These are phyloP conservation scores for Diaprepes abbreviatus DNA, from an alignment of 2,888 invertebrate species.

Conservation along the genomic window DNA sequence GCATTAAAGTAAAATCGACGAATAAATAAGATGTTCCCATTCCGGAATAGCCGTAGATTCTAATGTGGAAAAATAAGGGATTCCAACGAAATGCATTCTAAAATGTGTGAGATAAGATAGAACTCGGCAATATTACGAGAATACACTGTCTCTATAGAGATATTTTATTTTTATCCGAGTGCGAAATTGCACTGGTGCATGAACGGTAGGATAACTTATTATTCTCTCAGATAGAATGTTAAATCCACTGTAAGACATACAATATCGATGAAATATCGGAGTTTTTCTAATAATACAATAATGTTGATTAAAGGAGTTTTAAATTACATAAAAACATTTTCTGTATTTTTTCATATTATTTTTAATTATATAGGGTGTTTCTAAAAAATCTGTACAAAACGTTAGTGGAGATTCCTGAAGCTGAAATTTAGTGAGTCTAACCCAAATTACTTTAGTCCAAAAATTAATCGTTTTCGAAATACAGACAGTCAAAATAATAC, in stretches of 20 bases:
- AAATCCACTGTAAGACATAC: not conserved
- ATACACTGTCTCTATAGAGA: conserved; percentile 11
- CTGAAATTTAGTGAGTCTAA: no score
- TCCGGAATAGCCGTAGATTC: not conserved
- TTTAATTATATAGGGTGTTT: no score
- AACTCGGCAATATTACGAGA: conserved; percentile 15
- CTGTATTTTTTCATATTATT: no score
- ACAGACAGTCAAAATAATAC: no score
- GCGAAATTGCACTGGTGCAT: conserved; percentile 7
- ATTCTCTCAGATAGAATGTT: not conserved
- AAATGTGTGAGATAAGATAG: conserved; percentile 21
- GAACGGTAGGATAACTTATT: conserved; percentile 17
- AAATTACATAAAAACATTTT: no score
- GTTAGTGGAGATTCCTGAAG: no score
- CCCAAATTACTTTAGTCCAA: no score
- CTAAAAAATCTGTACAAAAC: no score
- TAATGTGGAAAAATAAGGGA: conserved; percentile 24
- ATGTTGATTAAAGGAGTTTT: no score
- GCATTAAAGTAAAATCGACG: not conserved
- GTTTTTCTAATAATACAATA: no score
- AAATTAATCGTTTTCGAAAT: no score
- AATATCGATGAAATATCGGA: no score
- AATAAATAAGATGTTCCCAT: not conserved
- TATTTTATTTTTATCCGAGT: conserved; percentile 17
- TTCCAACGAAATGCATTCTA: conserved; percentile 17